Conservation (phyloP, 1,140 invertebrate genomes). For the Micrasema minimum region DNA sequence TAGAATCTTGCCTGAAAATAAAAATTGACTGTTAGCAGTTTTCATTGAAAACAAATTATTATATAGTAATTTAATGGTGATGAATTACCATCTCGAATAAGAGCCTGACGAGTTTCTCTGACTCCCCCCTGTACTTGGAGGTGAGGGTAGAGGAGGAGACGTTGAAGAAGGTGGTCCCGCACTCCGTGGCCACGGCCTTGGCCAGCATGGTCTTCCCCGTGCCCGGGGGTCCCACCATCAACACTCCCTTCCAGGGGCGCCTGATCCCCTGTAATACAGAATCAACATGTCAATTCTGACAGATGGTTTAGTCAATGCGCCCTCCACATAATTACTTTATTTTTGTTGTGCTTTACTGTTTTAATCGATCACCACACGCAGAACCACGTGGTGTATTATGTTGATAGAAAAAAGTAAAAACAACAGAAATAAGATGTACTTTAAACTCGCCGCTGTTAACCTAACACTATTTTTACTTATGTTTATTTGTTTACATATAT, state of each 20-base stretch:
- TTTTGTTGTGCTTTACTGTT: too few species aligned
- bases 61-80: too few species aligned
- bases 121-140: conserved; percentile 98
- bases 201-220: conserved; percentile 99
- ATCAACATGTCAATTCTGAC: too few species aligned
- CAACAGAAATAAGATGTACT: too few species aligned
- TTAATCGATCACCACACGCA: too few species aligned
- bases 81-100: conserved; percentile 96
- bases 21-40: too few species aligned
- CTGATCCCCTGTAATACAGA: conserved; percentile 86
- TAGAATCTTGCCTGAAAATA: conserved; percentile 94
- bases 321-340: not conserved
- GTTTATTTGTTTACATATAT: too few species aligned
- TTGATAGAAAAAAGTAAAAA: not conserved
- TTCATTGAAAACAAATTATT: too few species aligned
- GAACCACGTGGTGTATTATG: not conserved
- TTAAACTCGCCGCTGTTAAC: too few species aligned
- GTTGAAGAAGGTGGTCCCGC: conserved; percentile 99
- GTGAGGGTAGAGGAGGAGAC: conserved; percentile 97
- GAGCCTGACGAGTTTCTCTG: conserved; percentile 96
- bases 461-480: too few species aligned
- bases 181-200: conserved; percentile 99
- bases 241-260: conserved; percentile 83
- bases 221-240: conserved; percentile 97
- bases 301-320: too few species aligned